Evolutionary conservation across 2,888 invertebrate genomes (phyloP).

Genomic region (Idaea aversata): DNA sequence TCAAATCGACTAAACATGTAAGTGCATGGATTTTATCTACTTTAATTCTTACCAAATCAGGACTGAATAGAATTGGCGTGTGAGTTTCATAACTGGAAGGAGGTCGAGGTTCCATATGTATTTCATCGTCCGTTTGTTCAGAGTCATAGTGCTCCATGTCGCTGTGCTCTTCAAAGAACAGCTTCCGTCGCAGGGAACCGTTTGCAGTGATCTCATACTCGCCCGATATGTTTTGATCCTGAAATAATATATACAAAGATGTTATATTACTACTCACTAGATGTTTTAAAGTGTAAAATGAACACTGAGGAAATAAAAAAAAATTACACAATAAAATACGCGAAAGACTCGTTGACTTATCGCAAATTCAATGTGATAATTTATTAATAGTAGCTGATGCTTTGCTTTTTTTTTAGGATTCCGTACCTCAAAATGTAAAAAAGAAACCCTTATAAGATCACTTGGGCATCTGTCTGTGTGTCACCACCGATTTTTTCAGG

Average conservation of each 20-base stretch:
- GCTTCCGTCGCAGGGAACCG: conserved; percentile 64
- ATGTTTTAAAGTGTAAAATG: not conserved
- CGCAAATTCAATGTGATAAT: too few relatives aligned
- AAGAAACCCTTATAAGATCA: too few relatives aligned
- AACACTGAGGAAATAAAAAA: too few relatives aligned
- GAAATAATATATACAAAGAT: conserved; percentile 21
- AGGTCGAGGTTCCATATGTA: conserved; percentile 46
- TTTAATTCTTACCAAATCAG: conserved; percentile 58
- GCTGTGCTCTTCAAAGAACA: conserved; percentile 70
- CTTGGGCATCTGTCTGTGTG: too few relatives aligned
- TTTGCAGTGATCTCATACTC: conserved; percentile 73
- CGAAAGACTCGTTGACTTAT: too few relatives aligned
- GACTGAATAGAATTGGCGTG: conserved; percentile 61
- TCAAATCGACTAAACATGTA: too few relatives aligned
- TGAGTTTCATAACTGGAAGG: conserved; percentile 60
- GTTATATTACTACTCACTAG: not conserved
- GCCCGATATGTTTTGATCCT: conserved; percentile 67
- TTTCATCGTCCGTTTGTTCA: conserved; percentile 70
- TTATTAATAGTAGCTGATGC: too few relatives aligned
- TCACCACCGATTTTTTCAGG: too few relatives aligned
- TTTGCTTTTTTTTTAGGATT: too few relatives aligned
- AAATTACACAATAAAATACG: too few relatives aligned
- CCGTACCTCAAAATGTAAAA: too few relatives aligned
- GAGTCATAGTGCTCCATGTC: conserved; percentile 71
- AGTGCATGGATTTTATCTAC: too few relatives aligned